Evolutionary conservation across 1,140 invertebrate species (phyloP).

Genomic region (Eciton burchellii): DNA sequence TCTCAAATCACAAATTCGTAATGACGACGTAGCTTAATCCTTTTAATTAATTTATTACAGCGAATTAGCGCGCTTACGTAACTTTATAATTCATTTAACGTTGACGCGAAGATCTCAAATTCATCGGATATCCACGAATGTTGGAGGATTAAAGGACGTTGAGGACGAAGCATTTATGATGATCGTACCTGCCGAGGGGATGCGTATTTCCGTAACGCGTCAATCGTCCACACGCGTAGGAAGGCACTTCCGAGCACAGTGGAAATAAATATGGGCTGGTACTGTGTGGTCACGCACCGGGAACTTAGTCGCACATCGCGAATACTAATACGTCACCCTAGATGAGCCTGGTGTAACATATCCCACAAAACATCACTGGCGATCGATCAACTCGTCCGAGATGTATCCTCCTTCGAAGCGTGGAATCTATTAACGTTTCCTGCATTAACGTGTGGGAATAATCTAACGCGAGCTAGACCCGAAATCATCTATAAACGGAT

Average conservation of each 20-base stretch:
- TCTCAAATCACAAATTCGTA: neutral
- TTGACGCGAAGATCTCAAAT: neutral
- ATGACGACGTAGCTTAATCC: neutral
- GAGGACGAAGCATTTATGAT: neutral
- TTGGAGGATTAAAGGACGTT: neutral
- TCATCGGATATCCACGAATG: neutral
- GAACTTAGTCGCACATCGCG: constrained; percentile 42
- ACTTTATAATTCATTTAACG: neutral
- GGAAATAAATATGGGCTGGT: constrained; percentile 67
- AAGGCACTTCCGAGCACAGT: constrained; percentile 61
- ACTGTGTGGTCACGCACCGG: constrained; percentile 60
- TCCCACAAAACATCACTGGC: neutral
- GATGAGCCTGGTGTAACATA: constrained; percentile 47
- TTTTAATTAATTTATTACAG: neutral
- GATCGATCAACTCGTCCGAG: constrained; percentile 35
- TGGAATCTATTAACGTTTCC: neutral
- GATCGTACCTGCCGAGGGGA: constrained; percentile 39
- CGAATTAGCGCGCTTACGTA: no score
- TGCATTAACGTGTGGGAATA: neutral
- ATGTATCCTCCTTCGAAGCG: constrained; percentile 14
- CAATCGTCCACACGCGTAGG: neutral
- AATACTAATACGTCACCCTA: no score
- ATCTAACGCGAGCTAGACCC: neutral
- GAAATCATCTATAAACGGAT: neutral
- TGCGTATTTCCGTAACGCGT: constrained; percentile 36